Evolutionary conservation across 2,888 invertebrate species (phyloP).

Genomic region (Dynastes tityus): DNA sequence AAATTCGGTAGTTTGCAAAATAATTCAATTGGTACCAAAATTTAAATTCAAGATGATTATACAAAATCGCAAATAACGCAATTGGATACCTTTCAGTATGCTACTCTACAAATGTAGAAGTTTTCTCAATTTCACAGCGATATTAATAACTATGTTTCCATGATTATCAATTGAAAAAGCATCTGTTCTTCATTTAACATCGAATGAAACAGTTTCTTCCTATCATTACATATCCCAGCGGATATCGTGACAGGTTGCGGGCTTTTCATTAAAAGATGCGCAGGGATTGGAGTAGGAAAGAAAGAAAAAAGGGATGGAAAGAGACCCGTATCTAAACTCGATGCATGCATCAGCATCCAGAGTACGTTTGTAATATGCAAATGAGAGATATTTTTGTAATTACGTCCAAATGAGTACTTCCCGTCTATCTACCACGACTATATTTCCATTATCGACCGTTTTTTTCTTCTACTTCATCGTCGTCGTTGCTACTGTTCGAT

Average conservation of each 20-base stretch:
- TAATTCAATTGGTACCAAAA: too few species aligned
- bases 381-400: slow-evolving; percentile 36
- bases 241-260: slow-evolving; percentile 31
- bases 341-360: slow-evolving; percentile 19
- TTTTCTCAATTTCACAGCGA: background rate
- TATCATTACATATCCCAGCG: slow-evolving; percentile 28
- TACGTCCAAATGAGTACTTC: slow-evolving; percentile 32
- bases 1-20: too few species aligned
- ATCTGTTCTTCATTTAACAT: slow-evolving; percentile 15
- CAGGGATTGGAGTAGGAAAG: background rate
- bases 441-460: slow-evolving; percentile 19
- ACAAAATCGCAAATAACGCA: too few species aligned
- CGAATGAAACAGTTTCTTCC: slow-evolving; percentile 13
- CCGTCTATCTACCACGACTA: slow-evolving; percentile 22
- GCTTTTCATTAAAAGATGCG: slow-evolving; percentile 21
- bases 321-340: slow-evolving; percentile 22
- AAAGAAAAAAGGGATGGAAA: background rate
- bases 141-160: background rate
- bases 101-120: too few species aligned
- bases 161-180: slow-evolving; percentile 6
- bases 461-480: background rate
- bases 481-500: background rate
- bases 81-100: too few species aligned
- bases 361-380: slow-evolving; percentile 28
- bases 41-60: too few species aligned